phyloP scores from a whole-genome alignment of 2,888 invertebrate genomes.

The Lasioglossum figueresi region DNA sequence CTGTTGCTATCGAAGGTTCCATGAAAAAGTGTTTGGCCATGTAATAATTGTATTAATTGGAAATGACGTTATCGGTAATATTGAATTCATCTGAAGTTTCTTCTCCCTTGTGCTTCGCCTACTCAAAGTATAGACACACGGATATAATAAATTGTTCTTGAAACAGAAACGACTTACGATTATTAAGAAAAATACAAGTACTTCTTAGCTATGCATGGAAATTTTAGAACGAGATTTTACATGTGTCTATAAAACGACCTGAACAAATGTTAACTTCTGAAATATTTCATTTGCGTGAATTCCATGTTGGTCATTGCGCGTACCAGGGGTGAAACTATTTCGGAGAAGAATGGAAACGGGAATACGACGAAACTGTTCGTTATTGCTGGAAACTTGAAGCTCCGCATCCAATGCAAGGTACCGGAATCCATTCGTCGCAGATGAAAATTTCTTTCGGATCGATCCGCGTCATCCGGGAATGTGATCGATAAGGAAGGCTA shows the following conservation, averaged over 20 bases:
- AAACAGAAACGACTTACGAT: too few relatives aligned
- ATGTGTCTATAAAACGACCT: not conserved
- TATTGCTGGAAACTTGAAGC: not conserved
- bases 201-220: not conserved
- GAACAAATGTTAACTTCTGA: not conserved
- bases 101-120: too few relatives aligned
- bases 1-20: too few relatives aligned
- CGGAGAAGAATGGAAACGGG: not conserved
- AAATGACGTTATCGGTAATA: too few relatives aligned
- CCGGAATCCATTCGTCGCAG: not conserved
- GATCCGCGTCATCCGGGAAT: not conserved
- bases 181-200: too few relatives aligned
- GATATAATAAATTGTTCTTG: too few relatives aligned
- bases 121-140: too few relatives aligned
- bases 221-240: not conserved
- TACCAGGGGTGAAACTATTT: not conserved
- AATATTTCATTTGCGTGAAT: not conserved
- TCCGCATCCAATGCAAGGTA: not conserved
- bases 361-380: not conserved
- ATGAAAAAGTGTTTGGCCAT: too few relatives aligned
- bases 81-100: too few relatives aligned
- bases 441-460: not conserved
- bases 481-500: conserved; percentile 35
- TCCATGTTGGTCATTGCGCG: not conserved
- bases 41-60: too few relatives aligned